Percentiles rank a stretch among this genome's conserved stretches.
These are phyloP conservation scores for Papilio polyxenes DNA, from an alignment of 1,140 invertebrate species.

Conservation along the genomic window DNA sequence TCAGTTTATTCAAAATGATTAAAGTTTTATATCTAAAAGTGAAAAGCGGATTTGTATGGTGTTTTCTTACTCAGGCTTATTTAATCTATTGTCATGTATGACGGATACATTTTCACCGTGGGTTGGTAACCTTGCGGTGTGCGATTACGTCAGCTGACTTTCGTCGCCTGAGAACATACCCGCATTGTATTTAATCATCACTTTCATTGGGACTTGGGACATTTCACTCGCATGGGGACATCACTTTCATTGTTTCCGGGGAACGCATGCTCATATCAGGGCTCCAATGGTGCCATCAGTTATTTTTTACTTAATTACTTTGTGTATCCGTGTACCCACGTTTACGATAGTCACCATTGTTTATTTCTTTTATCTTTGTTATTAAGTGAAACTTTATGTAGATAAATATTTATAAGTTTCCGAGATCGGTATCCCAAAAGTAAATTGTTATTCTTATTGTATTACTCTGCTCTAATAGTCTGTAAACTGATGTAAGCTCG, in stretches of 20 bases:
- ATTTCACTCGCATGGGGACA: constrained; percentile 43
- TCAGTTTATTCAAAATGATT: not conserved
- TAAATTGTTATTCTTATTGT: not conserved
- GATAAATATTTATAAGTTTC: not conserved
- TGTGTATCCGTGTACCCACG: constrained; percentile 11
- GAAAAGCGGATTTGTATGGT: constrained; percentile 20
- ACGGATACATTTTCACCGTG: constrained; percentile 40
- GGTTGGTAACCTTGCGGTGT: constrained; percentile 51
- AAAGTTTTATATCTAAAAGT: not conserved
- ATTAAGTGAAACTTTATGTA: not conserved
- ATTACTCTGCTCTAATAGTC: not conserved
- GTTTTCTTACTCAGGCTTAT: constrained; percentile 5
- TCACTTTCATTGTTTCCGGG: constrained; percentile 63
- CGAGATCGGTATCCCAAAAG: not conserved
- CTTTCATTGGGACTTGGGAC: too few relatives aligned
- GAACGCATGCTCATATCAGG: constrained; percentile 39
- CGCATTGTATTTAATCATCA: constrained; percentile 52
- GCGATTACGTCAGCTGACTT: constrained; percentile 61
- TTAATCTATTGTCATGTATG: constrained; percentile 33
- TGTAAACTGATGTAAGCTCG: not conserved
- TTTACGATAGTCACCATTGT: constrained; percentile 7
- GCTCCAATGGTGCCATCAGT: constrained; percentile 16
- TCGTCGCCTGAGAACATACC: constrained; percentile 64
- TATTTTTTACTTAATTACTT: constrained; percentile 33
- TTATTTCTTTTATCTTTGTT: constrained; percentile 11